Conservation (phyloP, 2,888 invertebrate species). For the Oxystoma pomonae region DNA sequence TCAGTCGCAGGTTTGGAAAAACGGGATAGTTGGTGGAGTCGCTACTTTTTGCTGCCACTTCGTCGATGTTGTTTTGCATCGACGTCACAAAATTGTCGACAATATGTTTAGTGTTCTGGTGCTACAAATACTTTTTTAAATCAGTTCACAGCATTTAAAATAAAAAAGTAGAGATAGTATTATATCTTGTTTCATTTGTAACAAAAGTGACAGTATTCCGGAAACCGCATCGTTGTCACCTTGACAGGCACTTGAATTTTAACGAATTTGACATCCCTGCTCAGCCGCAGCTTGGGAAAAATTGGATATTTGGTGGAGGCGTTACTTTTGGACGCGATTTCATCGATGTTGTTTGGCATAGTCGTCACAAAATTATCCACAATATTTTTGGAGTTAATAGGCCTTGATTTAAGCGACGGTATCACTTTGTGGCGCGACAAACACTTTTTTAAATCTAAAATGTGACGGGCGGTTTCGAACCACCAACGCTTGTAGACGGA, state of each 20-base stretch:
- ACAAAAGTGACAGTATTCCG: constrained; percentile 23
- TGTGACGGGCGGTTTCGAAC: constrained; percentile 43
- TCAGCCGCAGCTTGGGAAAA: constrained; percentile 42
- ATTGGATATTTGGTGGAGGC: constrained; percentile 35
- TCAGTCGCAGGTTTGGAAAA: constrained; percentile 42
- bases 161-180: not conserved
- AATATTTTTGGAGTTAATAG: constrained; percentile 31
- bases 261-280: constrained; percentile 46
- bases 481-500: constrained; percentile 44
- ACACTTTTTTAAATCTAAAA: constrained; percentile 37
- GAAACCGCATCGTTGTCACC: constrained; percentile 39
- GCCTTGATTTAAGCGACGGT: constrained; percentile 29
- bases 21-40: constrained; percentile 35
- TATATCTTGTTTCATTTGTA: constrained; percentile 10
- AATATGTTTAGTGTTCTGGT: constrained; percentile 38
- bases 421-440: constrained; percentile 41
- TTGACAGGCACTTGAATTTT: constrained; percentile 38
- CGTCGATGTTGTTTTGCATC: constrained; percentile 36
- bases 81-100: constrained; percentile 27
- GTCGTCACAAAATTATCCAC: constrained; percentile 27
- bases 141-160: no score
- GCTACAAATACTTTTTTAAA: constrained; percentile 37
- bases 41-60: constrained; percentile 38
- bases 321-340: constrained; percentile 38
- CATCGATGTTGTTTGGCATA: constrained; percentile 36